These are phyloP conservation scores for Ganaspis sp. DNA, from an alignment of 1,140 invertebrate species.

Conservation along the genomic window DNA sequence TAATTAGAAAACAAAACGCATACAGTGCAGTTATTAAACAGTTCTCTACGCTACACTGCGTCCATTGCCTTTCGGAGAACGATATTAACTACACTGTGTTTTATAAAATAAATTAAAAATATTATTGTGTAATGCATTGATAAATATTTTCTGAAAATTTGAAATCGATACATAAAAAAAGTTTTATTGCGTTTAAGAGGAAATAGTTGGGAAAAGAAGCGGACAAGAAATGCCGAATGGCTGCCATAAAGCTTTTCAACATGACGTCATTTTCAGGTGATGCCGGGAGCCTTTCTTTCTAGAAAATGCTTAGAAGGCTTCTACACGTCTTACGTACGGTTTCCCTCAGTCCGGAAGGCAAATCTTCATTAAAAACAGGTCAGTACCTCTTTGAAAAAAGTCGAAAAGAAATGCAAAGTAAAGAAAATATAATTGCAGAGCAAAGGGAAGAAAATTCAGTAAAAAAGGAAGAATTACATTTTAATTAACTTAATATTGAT, in stretches of 20 bases:
- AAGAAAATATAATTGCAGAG: background rate
- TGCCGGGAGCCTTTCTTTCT: slow-evolving; percentile 30
- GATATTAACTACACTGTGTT: too few species aligned
- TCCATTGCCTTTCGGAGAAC: too few species aligned
- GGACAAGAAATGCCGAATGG: slow-evolving; percentile 32
- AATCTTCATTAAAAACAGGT: slow-evolving; percentile 12
- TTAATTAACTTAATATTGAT: too few species aligned
- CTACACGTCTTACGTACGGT: slow-evolving; percentile 44
- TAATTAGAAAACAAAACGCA: background rate
- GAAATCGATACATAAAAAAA: background rate
- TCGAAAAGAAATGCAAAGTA: background rate
- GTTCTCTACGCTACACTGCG: too few species aligned
- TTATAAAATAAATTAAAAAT: too few species aligned
- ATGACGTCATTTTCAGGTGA: slow-evolving; percentile 34
- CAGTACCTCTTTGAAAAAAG: background rate
- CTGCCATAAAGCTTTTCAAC: slow-evolving; percentile 35
- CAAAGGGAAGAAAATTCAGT: background rate
- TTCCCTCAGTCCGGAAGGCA: slow-evolving; percentile 46
- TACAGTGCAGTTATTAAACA: background rate
- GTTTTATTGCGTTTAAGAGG: background rate
- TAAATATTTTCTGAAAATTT: too few species aligned
- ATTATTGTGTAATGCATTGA: too few species aligned
- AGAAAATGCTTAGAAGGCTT: slow-evolving; percentile 40
- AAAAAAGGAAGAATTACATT: background rate
- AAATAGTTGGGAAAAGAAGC: background rate